Conservation (phyloP, 2,797 vertebrate genomes). For the Coccyzus lansbergi region DNA sequence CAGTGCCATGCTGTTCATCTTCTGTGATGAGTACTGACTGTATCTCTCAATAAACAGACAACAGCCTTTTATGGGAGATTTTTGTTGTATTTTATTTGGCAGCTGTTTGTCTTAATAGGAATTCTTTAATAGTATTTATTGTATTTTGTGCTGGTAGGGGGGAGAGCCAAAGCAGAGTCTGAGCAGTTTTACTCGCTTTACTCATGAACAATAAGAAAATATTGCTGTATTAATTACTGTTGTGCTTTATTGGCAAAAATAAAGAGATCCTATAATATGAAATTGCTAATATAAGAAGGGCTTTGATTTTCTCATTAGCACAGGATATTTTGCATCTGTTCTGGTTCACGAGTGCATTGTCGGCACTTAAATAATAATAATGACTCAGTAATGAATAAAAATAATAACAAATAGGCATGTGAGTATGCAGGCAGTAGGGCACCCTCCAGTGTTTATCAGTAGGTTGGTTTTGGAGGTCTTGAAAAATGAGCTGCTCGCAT, state of each 20-base stretch:
- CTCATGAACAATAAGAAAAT: constrained; percentile 58
- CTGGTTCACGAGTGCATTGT: constrained; percentile 68
- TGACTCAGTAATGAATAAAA: constrained; percentile 71
- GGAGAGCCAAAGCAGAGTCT: constrained; percentile 42
- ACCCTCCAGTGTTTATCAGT: constrained; percentile 61
- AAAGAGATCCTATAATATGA: constrained; percentile 68
- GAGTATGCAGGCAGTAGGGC: constrained; percentile 56
- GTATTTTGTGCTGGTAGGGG: constrained; percentile 48
- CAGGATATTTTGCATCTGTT: constrained; percentile 74
- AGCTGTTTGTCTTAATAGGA: constrained; percentile 51
- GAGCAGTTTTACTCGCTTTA: constrained; percentile 46
- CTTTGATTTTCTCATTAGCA: constrained; percentile 75
- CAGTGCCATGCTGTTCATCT: constrained; percentile 30
- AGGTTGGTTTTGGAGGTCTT: constrained; percentile 59
- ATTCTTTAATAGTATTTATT: constrained; percentile 47
- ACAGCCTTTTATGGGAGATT: constrained; percentile 47
- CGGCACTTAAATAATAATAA: constrained; percentile 72
- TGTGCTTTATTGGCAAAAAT: constrained; percentile 66
- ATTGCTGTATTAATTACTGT: constrained; percentile 70
- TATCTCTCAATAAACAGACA: constrained; percentile 54
- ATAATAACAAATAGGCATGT: constrained; percentile 63
- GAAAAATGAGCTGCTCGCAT: constrained; percentile 58
- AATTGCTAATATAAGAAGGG: constrained; percentile 67
- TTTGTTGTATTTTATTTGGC: constrained; percentile 58
- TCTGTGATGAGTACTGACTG: not conserved